Percentiles rank a stretch among this genome's conserved stretches.
Evolutionary conservation across 2,113 vertebrate species (phyloP).

Genomic region (Nanorana parkeri): DNA sequence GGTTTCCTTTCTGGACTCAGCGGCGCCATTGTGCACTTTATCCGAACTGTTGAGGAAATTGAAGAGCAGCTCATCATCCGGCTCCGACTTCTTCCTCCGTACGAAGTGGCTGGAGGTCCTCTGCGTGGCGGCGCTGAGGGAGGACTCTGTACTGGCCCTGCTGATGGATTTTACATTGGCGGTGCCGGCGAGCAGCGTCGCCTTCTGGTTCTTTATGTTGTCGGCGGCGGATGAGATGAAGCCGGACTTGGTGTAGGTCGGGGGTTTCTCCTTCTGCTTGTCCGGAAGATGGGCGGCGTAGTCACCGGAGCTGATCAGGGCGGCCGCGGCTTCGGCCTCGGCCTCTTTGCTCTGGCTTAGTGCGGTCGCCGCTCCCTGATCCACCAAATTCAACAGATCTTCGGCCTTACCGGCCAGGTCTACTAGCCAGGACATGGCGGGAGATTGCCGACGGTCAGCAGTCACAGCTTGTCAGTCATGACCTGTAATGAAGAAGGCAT

Average conservation of each 20-base stretch:
- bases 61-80: conserved; percentile 94
- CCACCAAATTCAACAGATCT: conserved; percentile 92
- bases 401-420: conserved; percentile 94
- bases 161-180: conserved; percentile 73
- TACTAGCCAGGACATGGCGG: conserved; percentile 91
- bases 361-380: conserved; percentile 93
- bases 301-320: conserved; percentile 63
- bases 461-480: conserved; percentile 16
- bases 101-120: conserved; percentile 86
- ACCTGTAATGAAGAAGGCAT: conserved; percentile 43
- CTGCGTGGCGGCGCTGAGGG: conserved; percentile 59
- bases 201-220: conserved; percentile 86
- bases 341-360: conserved; percentile 75
- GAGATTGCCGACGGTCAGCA: conserved; percentile 17
- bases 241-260: conserved; percentile 67
- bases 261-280: conserved; percentile 65
- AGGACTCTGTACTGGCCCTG: conserved; percentile 61
- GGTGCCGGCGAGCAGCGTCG: conserved; percentile 81
- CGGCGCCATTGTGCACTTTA: conserved; percentile 78
- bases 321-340: conserved; percentile 61
- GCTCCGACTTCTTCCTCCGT: conserved; percentile 87
- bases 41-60: conserved; percentile 97
- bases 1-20: conserved; percentile 81
- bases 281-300: conserved; percentile 64
- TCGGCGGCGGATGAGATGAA: conserved; percentile 88